A percentile compares a stretch with the other conserved stretches of the same genome.
These are phyloP conservation scores for Melanotaenia parkinsoni DNA, from an alignment of 2,797 vertebrate genomes.

Conservation along the genomic window DNA sequence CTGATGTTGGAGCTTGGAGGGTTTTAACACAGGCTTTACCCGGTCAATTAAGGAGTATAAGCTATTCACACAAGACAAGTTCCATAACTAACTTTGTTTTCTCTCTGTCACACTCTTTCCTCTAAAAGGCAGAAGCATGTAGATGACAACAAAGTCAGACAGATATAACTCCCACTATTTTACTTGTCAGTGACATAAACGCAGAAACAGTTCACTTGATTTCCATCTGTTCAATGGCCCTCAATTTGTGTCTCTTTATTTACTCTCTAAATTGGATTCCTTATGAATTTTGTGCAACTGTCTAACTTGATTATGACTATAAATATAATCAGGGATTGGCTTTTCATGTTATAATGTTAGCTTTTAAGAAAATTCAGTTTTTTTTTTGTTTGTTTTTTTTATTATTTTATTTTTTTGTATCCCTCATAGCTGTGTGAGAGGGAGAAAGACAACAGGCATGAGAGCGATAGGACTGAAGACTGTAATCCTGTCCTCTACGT, in stretches of 20 bases:
- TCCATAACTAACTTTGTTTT: constrained; percentile 45
- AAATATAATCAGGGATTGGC: constrained; percentile 24
- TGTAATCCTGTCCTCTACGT: constrained; percentile 72
- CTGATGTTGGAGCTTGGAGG: constrained; percentile 64
- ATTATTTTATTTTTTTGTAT: constrained; percentile 16
- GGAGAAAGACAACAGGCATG: constrained; percentile 16
- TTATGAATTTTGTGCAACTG: constrained; percentile 9
- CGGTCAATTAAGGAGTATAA: constrained; percentile 73
- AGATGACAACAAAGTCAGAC: constrained; percentile 47
- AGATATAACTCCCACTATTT: constrained; percentile 30
- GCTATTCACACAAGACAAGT: constrained; percentile 55
- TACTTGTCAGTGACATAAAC: background rate
- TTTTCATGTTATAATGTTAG: constrained; percentile 35
- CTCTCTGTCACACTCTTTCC: constrained; percentile 17
- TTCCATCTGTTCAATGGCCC: constrained; percentile 31
- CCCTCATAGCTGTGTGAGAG: constrained; percentile 7
- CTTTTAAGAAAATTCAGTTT: constrained; percentile 34
- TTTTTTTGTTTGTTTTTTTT: background rate
- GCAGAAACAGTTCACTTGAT: constrained; percentile 14
- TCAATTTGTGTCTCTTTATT: constrained; percentile 14
- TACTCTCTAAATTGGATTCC: constrained; percentile 25
- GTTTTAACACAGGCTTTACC: constrained; percentile 70
- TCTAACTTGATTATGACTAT: constrained; percentile 34
- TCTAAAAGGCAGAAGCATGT: constrained; percentile 32
- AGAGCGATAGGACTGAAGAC: constrained; percentile 50